Percentiles rank a stretch among this genome's conserved stretches.
Conservation (phyloP, 1,140 invertebrate genomes). For the Meloidogyne floridensis region DNA sequence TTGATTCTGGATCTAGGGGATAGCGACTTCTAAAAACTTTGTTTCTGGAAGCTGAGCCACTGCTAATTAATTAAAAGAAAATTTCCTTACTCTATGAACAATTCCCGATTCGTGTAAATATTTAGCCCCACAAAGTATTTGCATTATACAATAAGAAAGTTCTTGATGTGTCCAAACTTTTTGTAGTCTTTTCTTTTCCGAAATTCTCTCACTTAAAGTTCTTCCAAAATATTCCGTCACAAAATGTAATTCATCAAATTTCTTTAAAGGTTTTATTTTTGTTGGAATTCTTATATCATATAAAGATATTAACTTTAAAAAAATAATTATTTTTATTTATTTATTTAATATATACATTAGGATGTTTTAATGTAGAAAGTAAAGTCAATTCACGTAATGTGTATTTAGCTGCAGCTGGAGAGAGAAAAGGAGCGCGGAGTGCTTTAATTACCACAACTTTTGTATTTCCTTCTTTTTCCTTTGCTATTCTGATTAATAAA, state of each 20-base stretch:
- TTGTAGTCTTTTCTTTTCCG: conserved; percentile 16
- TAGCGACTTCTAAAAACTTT: too few species aligned
- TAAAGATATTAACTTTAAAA: conserved; percentile 25
- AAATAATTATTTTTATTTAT: not conserved
- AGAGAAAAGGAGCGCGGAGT: conserved; percentile 24
- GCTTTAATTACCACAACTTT: conserved; percentile 25
- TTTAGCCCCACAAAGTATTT: conserved; percentile 32
- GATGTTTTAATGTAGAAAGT: conserved; percentile 24
- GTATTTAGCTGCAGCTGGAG: conserved; percentile 28
- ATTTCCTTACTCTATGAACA: conserved; percentile 18
- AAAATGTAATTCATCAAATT: conserved; percentile 29
- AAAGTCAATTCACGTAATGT: conserved; percentile 22
- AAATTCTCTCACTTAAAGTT: conserved; percentile 22
- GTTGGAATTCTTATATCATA: conserved; percentile 27
- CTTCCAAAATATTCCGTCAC: conserved; percentile 32
- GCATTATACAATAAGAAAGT: conserved; percentile 30
- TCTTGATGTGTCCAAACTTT: conserved; percentile 28
- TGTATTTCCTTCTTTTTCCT: conserved; percentile 22
- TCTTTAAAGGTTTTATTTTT: conserved; percentile 25
- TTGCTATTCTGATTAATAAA: conserved; percentile 4
- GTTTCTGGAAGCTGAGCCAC: too few species aligned
- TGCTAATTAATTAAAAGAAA: not conserved
- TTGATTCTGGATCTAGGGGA: too few species aligned
- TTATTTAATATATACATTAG: conserved; percentile 21
- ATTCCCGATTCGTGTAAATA: conserved; percentile 25